These are phyloP conservation scores for Drosophila paulistorum DNA, from an alignment of 1,140 invertebrate genomes.

Conservation along the genomic window DNA sequence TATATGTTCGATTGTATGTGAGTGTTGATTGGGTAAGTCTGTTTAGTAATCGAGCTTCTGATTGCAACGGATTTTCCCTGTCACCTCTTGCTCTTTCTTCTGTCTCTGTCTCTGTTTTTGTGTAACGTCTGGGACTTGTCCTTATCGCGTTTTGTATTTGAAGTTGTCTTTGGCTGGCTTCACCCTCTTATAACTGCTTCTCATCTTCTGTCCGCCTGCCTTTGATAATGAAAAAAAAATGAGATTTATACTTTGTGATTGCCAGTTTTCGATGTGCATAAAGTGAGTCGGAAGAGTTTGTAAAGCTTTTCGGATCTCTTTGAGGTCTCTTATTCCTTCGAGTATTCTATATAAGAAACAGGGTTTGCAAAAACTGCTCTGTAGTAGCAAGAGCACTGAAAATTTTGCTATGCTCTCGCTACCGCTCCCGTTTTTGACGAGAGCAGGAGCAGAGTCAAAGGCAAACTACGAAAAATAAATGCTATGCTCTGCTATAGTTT, in stretches of 20 bases:
- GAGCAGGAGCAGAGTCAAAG: too few species aligned
- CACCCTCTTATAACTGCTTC: slow-evolving; percentile 4
- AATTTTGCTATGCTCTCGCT: too few species aligned
- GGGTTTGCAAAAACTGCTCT: too few species aligned
- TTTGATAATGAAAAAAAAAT: slow-evolving; percentile 8
- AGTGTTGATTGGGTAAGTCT: slow-evolving; percentile 32
- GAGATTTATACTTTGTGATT: slow-evolving; percentile 9
- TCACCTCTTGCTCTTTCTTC: not conserved
- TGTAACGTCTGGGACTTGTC: slow-evolving; percentile 47
- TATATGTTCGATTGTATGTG: not conserved
- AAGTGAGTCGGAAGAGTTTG: not conserved
- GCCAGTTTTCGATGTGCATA: slow-evolving; percentile 2
- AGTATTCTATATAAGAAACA: too few species aligned
- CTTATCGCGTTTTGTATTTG: slow-evolving; percentile 23
- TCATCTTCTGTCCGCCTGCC: slow-evolving; percentile 5
- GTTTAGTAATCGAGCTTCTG: slow-evolving; percentile 42
- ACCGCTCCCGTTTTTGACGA: too few species aligned
- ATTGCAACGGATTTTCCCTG: slow-evolving; percentile 61
- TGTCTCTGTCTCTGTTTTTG: not conserved
- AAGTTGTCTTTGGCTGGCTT: not conserved
- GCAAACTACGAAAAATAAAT: too few species aligned
- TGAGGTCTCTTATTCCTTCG: not conserved
- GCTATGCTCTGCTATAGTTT: too few species aligned
- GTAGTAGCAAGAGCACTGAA: too few species aligned
- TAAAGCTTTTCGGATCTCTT: not conserved